Conservation (phyloP, 1,140 invertebrate genomes). For the Trichonephila clavata region DNA sequence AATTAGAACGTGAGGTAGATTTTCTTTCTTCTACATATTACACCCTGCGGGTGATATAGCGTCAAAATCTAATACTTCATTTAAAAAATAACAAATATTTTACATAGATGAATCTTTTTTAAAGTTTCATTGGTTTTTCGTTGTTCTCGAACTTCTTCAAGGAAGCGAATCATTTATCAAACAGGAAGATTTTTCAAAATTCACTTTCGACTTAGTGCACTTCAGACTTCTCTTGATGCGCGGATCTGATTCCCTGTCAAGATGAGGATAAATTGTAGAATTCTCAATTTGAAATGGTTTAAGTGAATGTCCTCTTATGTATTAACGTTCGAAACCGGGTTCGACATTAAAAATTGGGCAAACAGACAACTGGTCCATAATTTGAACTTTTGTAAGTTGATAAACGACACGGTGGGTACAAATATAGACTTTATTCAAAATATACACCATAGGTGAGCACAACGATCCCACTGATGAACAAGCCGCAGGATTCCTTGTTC, state of each 20-base stretch:
- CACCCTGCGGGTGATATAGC: no score
- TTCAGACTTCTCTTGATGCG: neutral
- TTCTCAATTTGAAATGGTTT: neutral
- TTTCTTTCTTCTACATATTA: no score
- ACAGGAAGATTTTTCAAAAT: neutral
- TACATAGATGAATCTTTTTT: no score
- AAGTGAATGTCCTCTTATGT: neutral
- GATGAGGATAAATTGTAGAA: neutral
- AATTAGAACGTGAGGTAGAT: no score
- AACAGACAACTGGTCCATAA: neutral
- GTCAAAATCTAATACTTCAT: no score
- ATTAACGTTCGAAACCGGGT: neutral
- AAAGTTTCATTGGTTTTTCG: no score
- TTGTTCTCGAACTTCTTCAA: neutral
- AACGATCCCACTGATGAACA: no score
- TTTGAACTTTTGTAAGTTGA: neutral
- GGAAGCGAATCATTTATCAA: neutral
- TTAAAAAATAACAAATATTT: no score
- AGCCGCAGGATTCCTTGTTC: no score
- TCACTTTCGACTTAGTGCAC: neutral
- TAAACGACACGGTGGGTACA: no score
- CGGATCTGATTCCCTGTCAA: neutral
- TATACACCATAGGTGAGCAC: no score
- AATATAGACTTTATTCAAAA: no score
- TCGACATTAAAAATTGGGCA: neutral